Conservation (phyloP, 1,140 invertebrate species). For the Argopecten irradians region DNA sequence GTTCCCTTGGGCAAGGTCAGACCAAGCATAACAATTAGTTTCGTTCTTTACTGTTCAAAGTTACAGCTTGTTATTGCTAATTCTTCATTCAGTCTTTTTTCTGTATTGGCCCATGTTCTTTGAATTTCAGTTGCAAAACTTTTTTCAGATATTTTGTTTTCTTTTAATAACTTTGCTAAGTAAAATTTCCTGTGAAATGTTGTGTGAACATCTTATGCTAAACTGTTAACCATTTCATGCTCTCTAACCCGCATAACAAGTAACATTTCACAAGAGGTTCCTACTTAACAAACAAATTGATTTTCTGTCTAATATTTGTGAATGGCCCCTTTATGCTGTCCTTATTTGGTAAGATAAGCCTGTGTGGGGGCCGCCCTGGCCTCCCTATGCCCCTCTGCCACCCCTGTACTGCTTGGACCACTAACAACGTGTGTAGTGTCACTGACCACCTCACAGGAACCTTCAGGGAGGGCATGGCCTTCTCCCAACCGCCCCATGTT, state of each 20-base stretch:
- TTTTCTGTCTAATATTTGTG: slow-evolving; percentile 18
- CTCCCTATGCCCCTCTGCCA: slow-evolving; percentile 11
- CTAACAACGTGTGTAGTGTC: slow-evolving; percentile 15
- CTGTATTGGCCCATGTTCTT: slow-evolving; percentile 35
- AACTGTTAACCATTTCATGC: slow-evolving; percentile 1
- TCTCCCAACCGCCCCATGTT: neutral
- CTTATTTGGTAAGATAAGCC: neutral
- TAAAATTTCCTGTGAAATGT: slow-evolving; percentile 23
- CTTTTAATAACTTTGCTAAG: neutral
- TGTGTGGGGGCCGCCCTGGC: slow-evolving; percentile 16
- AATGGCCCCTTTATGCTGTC: slow-evolving; percentile 1
- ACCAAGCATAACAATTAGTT: slow-evolving; percentile 8
- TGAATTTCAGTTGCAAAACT: neutral
- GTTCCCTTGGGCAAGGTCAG: slow-evolving; percentile 53
- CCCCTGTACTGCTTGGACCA: slow-evolving; percentile 12
- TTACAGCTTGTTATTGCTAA: slow-evolving; percentile 22
- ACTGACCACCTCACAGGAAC: neutral
- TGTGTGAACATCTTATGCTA: neutral
- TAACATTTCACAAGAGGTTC: slow-evolving; percentile 21
- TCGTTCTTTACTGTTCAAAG: neutral
- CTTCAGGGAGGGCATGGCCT: neutral
- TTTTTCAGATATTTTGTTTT: neutral
- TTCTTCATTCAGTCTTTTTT: slow-evolving; percentile 37
- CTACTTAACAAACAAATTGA: slow-evolving; percentile 3
- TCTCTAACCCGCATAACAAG: neutral